Evolutionary conservation across 2,797 vertebrate species (phyloP).

Genomic region (Myotis myotis): DNA sequence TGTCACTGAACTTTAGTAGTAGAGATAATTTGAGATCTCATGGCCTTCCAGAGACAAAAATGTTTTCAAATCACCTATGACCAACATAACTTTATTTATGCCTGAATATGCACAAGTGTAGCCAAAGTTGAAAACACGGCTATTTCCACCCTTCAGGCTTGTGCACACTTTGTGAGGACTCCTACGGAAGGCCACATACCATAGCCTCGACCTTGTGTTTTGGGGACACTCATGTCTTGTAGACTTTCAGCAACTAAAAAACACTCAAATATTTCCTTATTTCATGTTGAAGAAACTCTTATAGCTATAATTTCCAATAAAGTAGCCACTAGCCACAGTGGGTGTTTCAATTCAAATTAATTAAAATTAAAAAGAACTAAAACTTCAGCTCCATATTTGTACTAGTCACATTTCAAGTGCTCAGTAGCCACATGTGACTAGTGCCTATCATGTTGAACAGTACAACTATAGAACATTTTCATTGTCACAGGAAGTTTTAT

Average conservation of each 20-base stretch:
- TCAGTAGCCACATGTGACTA: background rate
- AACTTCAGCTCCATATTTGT: background rate
- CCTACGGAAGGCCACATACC: fast-evolving
- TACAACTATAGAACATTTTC: background rate
- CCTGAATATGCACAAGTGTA: background rate
- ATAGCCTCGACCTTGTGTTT: background rate
- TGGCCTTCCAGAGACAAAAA: conserved; percentile 7
- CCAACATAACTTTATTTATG: conserved; percentile 2
- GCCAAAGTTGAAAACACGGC: background rate
- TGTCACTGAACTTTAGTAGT: background rate
- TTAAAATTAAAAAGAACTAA: conserved; percentile 40
- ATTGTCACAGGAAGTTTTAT: background rate
- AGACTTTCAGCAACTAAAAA: background rate
- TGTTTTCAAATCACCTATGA: background rate
- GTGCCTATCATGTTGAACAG: background rate
- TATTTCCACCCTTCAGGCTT: background rate
- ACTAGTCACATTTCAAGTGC: background rate
- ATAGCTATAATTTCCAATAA: background rate
- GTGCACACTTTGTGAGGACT: background rate
- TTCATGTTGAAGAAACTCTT: background rate
- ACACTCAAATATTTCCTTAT: background rate
- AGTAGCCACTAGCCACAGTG: background rate
- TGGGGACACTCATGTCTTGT: background rate
- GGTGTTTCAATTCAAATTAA: conserved; percentile 17
- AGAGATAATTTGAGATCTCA: background rate